Conservation (phyloP, 2,888 invertebrate genomes). For the Napeogenes sylphis region DNA sequence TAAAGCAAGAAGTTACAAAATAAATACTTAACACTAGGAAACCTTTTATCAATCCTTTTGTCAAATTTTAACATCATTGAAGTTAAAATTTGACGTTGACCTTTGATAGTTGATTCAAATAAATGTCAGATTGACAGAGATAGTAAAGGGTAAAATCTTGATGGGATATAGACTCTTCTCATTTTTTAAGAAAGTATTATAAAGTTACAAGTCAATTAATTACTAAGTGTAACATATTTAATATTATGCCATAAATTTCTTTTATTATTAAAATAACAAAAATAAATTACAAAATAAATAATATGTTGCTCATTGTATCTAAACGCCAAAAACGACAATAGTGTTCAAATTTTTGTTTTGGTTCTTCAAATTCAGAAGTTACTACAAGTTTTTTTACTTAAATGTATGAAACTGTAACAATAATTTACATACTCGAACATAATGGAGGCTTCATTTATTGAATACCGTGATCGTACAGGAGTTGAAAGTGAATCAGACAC, state of each 20-base stretch:
- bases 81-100: no score
- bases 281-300: conserved; percentile 3
- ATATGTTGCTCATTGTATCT: conserved; percentile 3
- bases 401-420: conserved; percentile 9
- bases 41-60: no score
- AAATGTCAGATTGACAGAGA: no score
- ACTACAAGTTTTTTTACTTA: conserved; percentile 8
- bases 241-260: background rate
- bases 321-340: conserved; percentile 19
- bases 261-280: background rate
- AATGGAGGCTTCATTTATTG: conserved; percentile 68
- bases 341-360: conserved; percentile 18
- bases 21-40: no score
- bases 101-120: no score
- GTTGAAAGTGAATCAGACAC: conserved; percentile 52
- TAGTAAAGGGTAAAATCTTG: no score
- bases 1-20: no score
- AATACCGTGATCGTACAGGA: conserved; percentile 57
- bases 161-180: no score
- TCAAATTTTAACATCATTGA: no score
- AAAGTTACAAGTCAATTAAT: no score
- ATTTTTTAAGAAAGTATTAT: no score
- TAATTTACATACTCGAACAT: background rate
- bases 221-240: no score
- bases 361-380: conserved; percentile 1